Base-by-base conservation (phyloP, 2,113 vertebrate genomes). In the Rhinogobius similis region DNA sequence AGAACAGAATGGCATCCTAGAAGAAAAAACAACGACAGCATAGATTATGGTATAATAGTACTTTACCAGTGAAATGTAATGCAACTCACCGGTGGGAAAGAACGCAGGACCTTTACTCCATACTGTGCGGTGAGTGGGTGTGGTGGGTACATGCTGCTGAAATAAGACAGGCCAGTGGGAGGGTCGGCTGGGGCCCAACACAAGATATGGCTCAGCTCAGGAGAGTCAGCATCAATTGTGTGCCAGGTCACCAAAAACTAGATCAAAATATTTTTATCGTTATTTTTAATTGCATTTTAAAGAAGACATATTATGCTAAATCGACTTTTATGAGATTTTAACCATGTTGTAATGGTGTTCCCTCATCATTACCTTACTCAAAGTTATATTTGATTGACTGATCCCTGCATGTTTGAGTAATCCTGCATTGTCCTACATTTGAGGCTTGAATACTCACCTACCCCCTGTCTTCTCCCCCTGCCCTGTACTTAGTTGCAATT, bases 241-340 rank as follows among this genome's bases (percentile, higher is more conserved):
- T 99, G 98, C 96, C 96, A 99, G 0, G 98, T 99, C 73, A 99
- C 98, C 72, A 99, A 87, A 89, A 97, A 98, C 98, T 99, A 9
- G 1, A n/a, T 10, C 4, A 11, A 10, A 38, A 1, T 41, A 12
- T 41, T 41, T 41, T 10, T 8, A 36, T n/a, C n/a, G n/a, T n/a
- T n/a, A n/a, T n/a, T 36, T 36, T 36, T 1, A 3, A 36, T 36
- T 36, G 32, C 32, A 36, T 36, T 36, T 36, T 36, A 36, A 36
- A n/a, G n/a, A n/a, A n/a, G n/a, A n/a, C n/a, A n/a, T n/a, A n/a
- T n/a, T 36, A 36, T 1, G 9, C 32, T 7, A 5, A 36, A 36
- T 36, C 9, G 32, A 36, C 5, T 7, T n/a, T n/a, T 7, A 36
- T 2, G 32, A 36, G 32, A 36, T 8, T 36, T 5, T 36, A 7